Conservation (phyloP, 1,140 invertebrate species). For the Drosophila baimaii region DNA sequence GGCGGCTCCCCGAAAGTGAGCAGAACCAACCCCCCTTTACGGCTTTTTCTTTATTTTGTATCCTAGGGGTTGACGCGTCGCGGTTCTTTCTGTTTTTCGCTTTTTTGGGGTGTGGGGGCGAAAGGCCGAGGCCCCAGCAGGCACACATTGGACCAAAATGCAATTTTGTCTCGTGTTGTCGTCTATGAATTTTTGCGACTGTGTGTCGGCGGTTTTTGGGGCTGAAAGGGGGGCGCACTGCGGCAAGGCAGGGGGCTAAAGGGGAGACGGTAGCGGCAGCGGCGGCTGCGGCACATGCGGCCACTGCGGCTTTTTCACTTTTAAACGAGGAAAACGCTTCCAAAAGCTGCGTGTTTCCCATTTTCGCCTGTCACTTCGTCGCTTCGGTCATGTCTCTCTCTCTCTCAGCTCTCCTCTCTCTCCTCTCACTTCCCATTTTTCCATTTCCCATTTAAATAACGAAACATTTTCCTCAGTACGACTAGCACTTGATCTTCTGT, state of each 20-base stretch:
- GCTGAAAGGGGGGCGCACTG: not conserved
- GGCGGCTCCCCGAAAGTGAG: slow-evolving; percentile 25
- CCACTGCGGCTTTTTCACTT: slow-evolving; percentile 81
- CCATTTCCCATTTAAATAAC: slow-evolving; percentile 57
- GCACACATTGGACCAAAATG: slow-evolving; percentile 73
- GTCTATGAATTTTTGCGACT: slow-evolving; percentile 76
- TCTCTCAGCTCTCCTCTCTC: slow-evolving; percentile 11
- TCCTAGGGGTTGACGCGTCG: slow-evolving; percentile 47
- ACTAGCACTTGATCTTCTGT: slow-evolving; percentile 34
- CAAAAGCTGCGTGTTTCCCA: slow-evolving; percentile 65
- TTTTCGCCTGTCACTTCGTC: slow-evolving; percentile 61
- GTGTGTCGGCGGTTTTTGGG: slow-evolving; percentile 59
- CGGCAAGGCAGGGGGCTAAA: not conserved
- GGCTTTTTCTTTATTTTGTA: slow-evolving; percentile 15
- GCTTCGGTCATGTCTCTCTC: slow-evolving; percentile 2
- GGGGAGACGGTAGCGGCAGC: not conserved
- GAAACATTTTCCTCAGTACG: slow-evolving; percentile 37
- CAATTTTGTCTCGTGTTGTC: slow-evolving; percentile 81
- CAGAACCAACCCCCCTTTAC: slow-evolving; percentile 11
- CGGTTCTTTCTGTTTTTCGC: slow-evolving; percentile 36
- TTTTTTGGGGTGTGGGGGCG: slow-evolving; percentile 10
- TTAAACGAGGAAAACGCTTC: slow-evolving; percentile 67
- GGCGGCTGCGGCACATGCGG: slow-evolving; percentile 61
- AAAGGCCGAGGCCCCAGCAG: slow-evolving; percentile 4
- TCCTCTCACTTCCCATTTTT: slow-evolving; percentile 17